Percentiles rank a stretch among this genome's conserved stretches.
Evolutionary conservation across 2,113 vertebrate genomes (phyloP).

Genomic region (Lipophrys pholis): DNA sequence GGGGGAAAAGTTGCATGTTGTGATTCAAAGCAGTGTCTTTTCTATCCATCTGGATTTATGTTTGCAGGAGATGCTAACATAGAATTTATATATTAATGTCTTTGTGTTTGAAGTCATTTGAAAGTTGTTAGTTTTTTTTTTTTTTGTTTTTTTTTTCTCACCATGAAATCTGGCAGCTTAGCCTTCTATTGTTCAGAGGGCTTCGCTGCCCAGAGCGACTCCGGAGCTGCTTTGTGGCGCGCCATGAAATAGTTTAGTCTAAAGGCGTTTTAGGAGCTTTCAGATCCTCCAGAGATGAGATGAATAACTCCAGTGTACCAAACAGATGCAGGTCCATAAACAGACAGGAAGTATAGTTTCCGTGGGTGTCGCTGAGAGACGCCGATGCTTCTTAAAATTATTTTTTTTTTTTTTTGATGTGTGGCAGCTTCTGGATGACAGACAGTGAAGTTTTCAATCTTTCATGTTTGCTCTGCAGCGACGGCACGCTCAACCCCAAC

Average conservation of each 20-base stretch:
- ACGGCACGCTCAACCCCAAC: constrained; percentile 96
- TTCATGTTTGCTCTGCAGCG: constrained; percentile 80
- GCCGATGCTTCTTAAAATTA: too few relatives aligned
- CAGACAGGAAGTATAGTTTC: not conserved
- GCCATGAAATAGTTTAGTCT: not conserved
- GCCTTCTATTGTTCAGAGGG: not conserved
- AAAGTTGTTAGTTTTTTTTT: not conserved
- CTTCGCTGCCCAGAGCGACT: not conserved
- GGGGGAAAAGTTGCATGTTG: too few relatives aligned
- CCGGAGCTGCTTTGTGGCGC: not conserved
- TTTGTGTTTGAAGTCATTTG: not conserved
- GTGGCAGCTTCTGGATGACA: not conserved
- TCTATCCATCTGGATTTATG: too few relatives aligned
- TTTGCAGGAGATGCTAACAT: too few relatives aligned
- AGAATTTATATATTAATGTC: not conserved
- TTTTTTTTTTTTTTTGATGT: constrained; percentile 2
- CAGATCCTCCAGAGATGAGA: not conserved
- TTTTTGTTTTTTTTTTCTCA: not conserved
- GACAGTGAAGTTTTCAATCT: not conserved
- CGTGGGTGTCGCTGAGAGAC: not conserved
- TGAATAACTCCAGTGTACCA: not conserved
- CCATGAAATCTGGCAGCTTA: not conserved
- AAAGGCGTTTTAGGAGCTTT: not conserved
- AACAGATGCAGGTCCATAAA: not conserved
- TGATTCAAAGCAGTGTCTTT: too few relatives aligned